These are phyloP conservation scores for Pachyuromys duprasi DNA, from an alignment of 2,797 vertebrate genomes.

Conservation along the genomic window DNA sequence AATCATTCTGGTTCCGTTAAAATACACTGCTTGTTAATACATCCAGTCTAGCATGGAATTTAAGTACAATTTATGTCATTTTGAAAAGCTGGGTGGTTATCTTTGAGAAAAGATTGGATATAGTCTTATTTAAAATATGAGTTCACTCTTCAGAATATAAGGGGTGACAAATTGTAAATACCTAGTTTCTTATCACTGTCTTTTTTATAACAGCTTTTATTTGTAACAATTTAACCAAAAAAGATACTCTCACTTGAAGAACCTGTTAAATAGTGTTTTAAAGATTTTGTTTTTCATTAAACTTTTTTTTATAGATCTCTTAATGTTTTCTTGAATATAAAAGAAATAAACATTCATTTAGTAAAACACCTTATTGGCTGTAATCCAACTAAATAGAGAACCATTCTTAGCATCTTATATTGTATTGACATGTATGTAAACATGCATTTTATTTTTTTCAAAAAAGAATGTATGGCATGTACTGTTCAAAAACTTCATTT, in stretches of 20 bases:
- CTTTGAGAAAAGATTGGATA: constrained; percentile 14
- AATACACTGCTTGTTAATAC: constrained; percentile 33
- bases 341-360: constrained; percentile 53
- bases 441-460: constrained; percentile 34
- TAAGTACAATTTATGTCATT: constrained; percentile 14
- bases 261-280: constrained; percentile 45
- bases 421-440: constrained; percentile 38
- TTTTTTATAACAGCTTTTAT: constrained; percentile 42
- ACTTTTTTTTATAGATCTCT: constrained; percentile 26
- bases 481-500: constrained; percentile 45
- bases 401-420: constrained; percentile 23
- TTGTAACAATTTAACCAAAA: constrained; percentile 52
- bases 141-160: constrained; percentile 58
- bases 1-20: background rate
- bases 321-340: constrained; percentile 54
- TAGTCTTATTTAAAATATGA: constrained; percentile 44
- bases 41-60: background rate
- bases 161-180: constrained; percentile 44
- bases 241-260: background rate
- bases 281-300: constrained; percentile 58
- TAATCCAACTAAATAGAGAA: constrained; percentile 37
- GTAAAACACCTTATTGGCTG: constrained; percentile 28
- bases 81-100: background rate
- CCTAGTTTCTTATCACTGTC: constrained; percentile 34
- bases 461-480: background rate